These are phyloP conservation scores for Prinia subflava DNA, from an alignment of 2,113 vertebrate species.

Conservation along the genomic window DNA sequence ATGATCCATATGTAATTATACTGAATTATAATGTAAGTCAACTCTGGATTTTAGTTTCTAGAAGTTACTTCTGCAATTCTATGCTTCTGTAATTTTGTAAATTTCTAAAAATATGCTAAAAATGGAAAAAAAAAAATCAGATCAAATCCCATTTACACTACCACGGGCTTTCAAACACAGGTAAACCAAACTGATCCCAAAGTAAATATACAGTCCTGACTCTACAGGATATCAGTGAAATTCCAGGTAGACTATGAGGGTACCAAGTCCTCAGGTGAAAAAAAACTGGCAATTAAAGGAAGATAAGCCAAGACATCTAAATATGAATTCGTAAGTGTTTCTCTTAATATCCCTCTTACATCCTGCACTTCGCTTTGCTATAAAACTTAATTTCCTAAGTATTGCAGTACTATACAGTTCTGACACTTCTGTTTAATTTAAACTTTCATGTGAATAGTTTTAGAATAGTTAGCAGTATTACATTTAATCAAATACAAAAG, in stretches of 20 bases:
- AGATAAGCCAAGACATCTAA: not conserved
- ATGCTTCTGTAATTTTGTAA: not conserved
- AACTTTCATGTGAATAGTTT: not conserved
- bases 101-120: not conserved
- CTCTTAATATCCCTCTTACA: not conserved
- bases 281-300: not conserved
- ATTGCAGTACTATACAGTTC: not conserved
- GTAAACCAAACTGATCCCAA: not conserved
- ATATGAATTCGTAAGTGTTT: not conserved
- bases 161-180: not conserved
- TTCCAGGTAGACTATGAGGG: not conserved
- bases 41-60: not conserved
- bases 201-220: not conserved
- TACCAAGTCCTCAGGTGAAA: not conserved
- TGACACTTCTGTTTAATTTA: not conserved
- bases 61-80: not conserved
- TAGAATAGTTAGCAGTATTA: not conserved
- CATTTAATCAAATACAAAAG: not conserved
- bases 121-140: fast-evolving
- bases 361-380: not conserved
- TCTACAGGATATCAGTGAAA: not conserved
- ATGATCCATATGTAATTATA: not conserved
- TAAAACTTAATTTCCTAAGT: not conserved
- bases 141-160: not conserved
- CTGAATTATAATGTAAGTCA: not conserved